Evolutionary conservation across 2,113 vertebrate genomes (phyloP).

Genomic region (Prolemur simus): DNA sequence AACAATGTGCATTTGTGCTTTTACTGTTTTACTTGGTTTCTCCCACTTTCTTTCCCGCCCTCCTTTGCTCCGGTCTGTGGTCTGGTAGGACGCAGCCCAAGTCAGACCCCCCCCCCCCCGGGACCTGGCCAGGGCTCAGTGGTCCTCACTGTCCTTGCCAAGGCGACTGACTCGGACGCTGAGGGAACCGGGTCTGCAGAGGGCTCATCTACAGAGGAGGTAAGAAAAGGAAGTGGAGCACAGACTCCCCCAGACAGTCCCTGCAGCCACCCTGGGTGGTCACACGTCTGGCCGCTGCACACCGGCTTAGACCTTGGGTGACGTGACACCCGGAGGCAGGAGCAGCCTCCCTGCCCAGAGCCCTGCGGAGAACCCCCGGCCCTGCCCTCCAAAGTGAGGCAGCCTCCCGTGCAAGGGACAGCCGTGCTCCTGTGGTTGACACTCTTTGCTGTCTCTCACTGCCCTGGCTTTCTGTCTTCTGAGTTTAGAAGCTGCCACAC

Average conservation of each 20-base stretch:
- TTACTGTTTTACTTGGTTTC: fast-evolving
- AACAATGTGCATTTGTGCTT: fast-evolving
- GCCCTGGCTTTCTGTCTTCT: fast-evolving
- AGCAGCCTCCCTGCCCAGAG: no score
- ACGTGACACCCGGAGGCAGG: fast-evolving
- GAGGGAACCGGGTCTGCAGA: fast-evolving
- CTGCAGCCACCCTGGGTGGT: fast-evolving
- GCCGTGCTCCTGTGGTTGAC: fast-evolving
- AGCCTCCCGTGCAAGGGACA: fast-evolving
- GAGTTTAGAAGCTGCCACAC: fast-evolving
- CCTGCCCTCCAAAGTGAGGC: no score
- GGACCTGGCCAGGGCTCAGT: fast-evolving
- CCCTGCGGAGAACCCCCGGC: fast-evolving
- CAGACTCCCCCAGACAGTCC: fast-evolving
- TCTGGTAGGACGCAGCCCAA: not conserved
- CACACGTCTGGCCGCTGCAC: fast-evolving
- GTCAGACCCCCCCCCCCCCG: not conserved
- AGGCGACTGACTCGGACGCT: fast-evolving
- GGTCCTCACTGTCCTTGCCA: fast-evolving
- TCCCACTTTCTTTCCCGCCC: fast-evolving
- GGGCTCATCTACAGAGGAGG: not conserved
- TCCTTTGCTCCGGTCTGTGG: fast-evolving
- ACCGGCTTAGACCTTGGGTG: fast-evolving
- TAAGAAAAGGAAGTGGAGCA: fast-evolving
- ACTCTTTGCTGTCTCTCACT: not conserved